Conservation (phyloP, 1,140 invertebrate genomes). For the Philotrypesis tridentata region DNA sequence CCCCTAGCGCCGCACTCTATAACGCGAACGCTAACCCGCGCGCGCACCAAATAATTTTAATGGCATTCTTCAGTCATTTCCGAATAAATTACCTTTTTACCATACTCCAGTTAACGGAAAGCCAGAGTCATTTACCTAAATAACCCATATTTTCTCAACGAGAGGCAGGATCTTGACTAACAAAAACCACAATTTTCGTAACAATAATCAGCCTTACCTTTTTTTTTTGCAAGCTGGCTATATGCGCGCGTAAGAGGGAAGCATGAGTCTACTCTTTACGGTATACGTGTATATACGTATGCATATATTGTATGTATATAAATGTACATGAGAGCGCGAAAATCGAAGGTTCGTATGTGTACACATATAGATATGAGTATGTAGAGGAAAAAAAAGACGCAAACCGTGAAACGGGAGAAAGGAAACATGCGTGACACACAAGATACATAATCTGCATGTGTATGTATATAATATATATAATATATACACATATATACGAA, state of each 20-base stretch:
- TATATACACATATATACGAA: neutral
- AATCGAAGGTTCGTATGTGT: constrained; percentile 47
- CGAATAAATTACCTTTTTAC: no score
- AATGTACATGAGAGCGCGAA: constrained; percentile 68
- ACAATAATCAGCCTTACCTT: no score
- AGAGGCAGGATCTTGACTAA: no score
- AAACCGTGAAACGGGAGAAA: constrained; percentile 1
- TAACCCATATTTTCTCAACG: no score
- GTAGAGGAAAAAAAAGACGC: constrained; percentile 8
- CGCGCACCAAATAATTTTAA: no score
- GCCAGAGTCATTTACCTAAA: no score
- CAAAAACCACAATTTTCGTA: no score
- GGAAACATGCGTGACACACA: constrained; percentile 40
- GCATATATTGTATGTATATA: neutral
- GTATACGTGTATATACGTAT: no score
- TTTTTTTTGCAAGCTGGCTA: constrained; percentile 22
- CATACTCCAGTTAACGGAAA: no score
- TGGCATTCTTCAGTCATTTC: no score
- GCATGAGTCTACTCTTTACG: constrained; percentile 53
- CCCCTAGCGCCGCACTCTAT: no score
- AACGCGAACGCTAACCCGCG: no score
- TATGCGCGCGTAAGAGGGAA: constrained; percentile 40
- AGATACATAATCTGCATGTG: constrained; percentile 29
- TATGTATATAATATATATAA: neutral
- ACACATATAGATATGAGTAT: constrained; percentile 29